Base-by-base conservation (phyloP, 1,140 invertebrate species). In the Matsumurasca onukii region DNA sequence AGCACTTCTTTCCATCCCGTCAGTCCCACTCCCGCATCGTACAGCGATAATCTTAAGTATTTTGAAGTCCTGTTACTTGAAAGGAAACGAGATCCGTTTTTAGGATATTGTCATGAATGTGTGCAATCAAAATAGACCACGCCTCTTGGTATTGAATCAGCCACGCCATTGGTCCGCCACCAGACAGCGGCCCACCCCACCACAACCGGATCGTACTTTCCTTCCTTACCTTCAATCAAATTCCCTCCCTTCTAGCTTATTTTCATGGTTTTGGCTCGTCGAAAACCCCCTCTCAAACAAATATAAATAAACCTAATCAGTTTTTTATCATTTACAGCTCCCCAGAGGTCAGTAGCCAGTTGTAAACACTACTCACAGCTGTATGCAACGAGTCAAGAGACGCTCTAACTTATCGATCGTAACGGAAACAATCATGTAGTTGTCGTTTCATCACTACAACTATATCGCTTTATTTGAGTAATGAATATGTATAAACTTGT, bases 61-160 rank as follows among this genome's bases (percentile, higher is more conserved):
- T 59, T 59, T 59, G 55, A 59, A 59, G 55, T 22, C 30, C 55
- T 59, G 24, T 2, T 59, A 59, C 55, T 27, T 59, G 55, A 61
- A 68, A 59, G 29, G 30, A 13, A 75, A 78, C 70, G 74, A 52
- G 45, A 52, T 66, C 64, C 25, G 45, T 66, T 66, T 66, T 66
- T 78, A 75, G 78, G 77, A 78, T 59, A 69, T 9, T 75, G 70
- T 84, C 84, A 70, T 85, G 85, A 79, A 64, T 55, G 39, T 55
- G 59, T 65, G 45, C 55, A 68, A 68, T 68, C 52, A 68, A 68
- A 68, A 39, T 30, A 68, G 63, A 63, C 67, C 67, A 63, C 67
- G 67, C 67, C 67, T 27, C 27, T 31, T 39, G 24, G 17, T 59
- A 62, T 61, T 34, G 27, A 63, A 49, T 49, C 67, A 39, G 34